These are phyloP conservation scores for Drosophila busckii DNA, from an alignment of 1,140 invertebrate genomes.

Conservation along the genomic window DNA sequence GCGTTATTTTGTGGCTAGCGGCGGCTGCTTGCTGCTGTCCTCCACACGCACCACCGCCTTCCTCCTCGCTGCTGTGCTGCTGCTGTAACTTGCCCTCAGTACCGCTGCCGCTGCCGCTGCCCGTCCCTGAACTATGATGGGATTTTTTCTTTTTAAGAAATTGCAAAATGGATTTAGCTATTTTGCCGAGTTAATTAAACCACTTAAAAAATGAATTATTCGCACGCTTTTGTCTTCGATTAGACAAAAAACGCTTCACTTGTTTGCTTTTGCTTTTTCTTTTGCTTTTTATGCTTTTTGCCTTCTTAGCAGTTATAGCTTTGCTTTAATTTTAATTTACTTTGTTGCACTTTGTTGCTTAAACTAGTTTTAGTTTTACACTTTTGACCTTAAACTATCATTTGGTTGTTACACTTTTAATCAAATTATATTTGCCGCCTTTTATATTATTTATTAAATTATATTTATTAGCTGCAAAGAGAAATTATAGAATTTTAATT, in stretches of 20 bases:
- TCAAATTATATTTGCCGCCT: constrained; percentile 1
- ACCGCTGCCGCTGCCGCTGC: constrained; percentile 38
- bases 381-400: constrained; percentile 71
- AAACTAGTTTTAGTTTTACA: constrained; percentile 69
- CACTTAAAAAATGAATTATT: constrained; percentile 50
- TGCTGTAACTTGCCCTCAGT: constrained; percentile 63
- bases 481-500: constrained; percentile 23
- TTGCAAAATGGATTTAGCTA: constrained; percentile 78
- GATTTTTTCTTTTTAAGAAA: constrained; percentile 78
- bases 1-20: constrained; percentile 53
- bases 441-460: constrained; percentile 6
- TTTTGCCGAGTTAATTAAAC: constrained; percentile 68
- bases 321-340: too few relatives aligned
- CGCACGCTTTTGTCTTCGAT: constrained; percentile 11
- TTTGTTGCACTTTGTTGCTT: constrained; percentile 40
- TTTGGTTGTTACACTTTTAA: constrained; percentile 66
- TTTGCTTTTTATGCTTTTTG: constrained; percentile 8
- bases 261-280: constrained; percentile 10
- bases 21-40: constrained; percentile 58
- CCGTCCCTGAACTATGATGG: constrained; percentile 65
- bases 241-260: constrained; percentile 32
- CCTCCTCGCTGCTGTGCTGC: constrained; percentile 71
- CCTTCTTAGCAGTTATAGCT: too few relatives aligned
- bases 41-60: constrained; percentile 59
- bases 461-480: constrained; percentile 49